Conservation (phyloP, 2,113 vertebrate genomes). For the Sceloporus undulatus region DNA sequence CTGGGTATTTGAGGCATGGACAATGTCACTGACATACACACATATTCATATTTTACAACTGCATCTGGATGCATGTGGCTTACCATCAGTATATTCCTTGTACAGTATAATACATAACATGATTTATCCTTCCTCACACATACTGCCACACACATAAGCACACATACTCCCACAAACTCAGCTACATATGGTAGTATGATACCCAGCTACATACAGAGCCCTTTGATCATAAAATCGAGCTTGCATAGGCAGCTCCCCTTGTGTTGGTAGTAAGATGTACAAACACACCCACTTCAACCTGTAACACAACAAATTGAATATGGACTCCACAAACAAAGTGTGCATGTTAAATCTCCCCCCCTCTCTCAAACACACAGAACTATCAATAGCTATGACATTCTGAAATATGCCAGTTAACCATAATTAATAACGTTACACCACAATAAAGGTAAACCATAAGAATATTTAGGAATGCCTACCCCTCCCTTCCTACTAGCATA, state of each 20-base stretch:
- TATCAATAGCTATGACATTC: neutral
- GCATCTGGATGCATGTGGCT: neutral
- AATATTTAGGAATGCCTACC: neutral
- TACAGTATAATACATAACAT: neutral
- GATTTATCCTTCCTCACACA: conserved; percentile 39
- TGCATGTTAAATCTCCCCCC: no score
- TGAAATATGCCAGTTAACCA: neutral
- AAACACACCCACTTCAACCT: conserved; percentile 2
- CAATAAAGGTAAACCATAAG: neutral
- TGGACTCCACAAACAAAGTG: conserved; percentile 46
- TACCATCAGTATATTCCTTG: neutral
- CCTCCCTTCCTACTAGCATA: neutral
- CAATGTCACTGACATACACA: neutral
- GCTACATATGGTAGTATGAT: neutral
- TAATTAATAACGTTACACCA: neutral
- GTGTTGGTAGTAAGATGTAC: neutral
- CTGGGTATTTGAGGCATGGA: conserved; percentile 4
- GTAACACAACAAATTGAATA: conserved; percentile 5
- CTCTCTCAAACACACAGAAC: no score
- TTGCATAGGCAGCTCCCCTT: neutral
- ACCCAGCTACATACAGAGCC: neutral
- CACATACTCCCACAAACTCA: neutral
- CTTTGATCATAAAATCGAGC: neutral
- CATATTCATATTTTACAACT: neutral
- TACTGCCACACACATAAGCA: neutral